phyloP scores from a whole-genome alignment of 2,888 invertebrate genomes.

The Mythimna impura region DNA sequence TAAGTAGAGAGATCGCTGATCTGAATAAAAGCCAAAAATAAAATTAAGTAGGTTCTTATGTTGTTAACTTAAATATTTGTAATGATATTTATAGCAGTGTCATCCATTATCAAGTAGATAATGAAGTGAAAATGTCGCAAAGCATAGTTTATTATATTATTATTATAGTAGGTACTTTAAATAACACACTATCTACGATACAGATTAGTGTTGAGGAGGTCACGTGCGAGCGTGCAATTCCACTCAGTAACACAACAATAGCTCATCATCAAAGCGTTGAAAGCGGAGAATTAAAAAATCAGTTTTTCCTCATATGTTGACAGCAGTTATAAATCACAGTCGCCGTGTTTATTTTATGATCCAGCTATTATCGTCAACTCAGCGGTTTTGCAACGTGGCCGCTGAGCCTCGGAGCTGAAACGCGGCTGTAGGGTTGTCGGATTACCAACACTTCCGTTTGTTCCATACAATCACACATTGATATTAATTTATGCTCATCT shows the following conservation, averaged over 20 bases:
- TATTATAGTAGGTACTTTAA: constrained; percentile 18
- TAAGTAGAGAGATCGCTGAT: background rate
- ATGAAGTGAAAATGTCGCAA: constrained; percentile 12
- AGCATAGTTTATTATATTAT: too few relatives aligned
- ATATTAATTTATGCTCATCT: constrained; percentile 4
- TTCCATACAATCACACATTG: background rate
- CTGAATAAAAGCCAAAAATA: too few relatives aligned
- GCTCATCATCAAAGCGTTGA: constrained; percentile 84
- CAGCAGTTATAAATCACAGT: constrained; percentile 85
- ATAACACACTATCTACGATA: constrained; percentile 32
- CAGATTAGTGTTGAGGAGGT: constrained; percentile 39
- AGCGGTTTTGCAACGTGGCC: constrained; percentile 86
- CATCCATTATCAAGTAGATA: constrained; percentile 9
- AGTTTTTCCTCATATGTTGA: constrained; percentile 84
- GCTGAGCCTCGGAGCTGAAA: constrained; percentile 70
- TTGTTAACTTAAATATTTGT: background rate
- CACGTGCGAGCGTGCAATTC: constrained; percentile 63
- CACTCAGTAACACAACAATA: constrained; percentile 73
- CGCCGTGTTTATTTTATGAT: constrained; percentile 87
- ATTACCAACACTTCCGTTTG: constrained; percentile 22
- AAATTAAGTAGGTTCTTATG: too few relatives aligned
- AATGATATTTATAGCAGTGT: background rate
- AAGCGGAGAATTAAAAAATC: constrained; percentile 82
- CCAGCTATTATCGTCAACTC: constrained; percentile 87
- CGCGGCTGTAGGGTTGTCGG: constrained; percentile 68